A percentile compares a stretch with the other conserved stretches of the same genome.
Evolutionary conservation across 2,113 vertebrate genomes (phyloP).

Genomic region (Isurus oxyrinchus): DNA sequence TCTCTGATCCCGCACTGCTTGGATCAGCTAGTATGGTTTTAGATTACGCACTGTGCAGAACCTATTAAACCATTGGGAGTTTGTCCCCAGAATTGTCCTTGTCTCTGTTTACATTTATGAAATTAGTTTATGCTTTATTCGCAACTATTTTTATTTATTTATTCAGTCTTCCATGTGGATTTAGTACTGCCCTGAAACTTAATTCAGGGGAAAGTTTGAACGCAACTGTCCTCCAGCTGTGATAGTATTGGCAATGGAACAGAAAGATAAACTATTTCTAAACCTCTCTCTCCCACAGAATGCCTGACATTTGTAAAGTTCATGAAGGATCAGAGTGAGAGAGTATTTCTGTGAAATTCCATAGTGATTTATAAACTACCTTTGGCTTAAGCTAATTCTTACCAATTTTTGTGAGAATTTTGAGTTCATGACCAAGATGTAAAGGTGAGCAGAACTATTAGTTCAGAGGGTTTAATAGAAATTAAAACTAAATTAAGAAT

Average conservation of each 20-base stretch:
- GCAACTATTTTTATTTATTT: background rate
- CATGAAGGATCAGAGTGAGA: background rate
- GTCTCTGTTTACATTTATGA: background rate
- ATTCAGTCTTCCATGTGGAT: background rate
- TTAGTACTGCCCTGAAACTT: background rate
- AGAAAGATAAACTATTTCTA: too few relatives aligned
- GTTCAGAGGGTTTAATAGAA: background rate
- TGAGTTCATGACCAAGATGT: too few relatives aligned
- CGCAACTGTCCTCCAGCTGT: background rate
- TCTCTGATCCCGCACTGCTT: conserved; percentile 85
- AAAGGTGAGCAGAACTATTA: background rate
- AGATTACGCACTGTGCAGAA: conserved; percentile 86
- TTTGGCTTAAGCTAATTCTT: background rate
- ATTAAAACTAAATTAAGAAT: background rate
- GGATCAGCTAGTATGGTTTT: conserved; percentile 94
- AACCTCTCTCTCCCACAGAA: background rate
- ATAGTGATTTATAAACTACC: background rate
- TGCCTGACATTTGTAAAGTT: background rate
- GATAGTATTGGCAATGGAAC: too few relatives aligned
- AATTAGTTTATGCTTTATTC: background rate
- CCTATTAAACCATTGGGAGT: conserved; percentile 56
- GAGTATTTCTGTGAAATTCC: background rate
- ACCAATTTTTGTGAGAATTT: background rate
- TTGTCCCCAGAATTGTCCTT: too few relatives aligned
- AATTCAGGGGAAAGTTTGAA: background rate